Base-by-base conservation (phyloP, 2,888 invertebrate genomes). In the Lithophane ornitopus region DNA sequence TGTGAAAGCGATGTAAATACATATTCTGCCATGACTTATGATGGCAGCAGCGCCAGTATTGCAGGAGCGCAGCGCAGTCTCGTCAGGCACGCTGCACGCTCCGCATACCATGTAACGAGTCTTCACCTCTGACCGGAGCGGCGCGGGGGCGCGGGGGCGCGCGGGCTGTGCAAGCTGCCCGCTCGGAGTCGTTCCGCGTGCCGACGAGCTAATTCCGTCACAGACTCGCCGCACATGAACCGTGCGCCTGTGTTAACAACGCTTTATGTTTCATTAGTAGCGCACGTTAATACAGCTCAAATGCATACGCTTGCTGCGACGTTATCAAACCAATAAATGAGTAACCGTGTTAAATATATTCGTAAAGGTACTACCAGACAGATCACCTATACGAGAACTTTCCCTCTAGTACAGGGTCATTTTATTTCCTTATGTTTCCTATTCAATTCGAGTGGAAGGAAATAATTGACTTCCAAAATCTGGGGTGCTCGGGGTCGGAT, bases 161-260 rank as follows among this genome's bases (percentile, higher is more conserved):
- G 70, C 46, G 16, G 19, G 70, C 46, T 12, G 4, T 49, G 26
- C 54, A 22, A 8, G 34, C 41, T 2, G 77, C 14, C 22, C 2
- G n/a, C 39, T 58, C 46, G 34, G 46, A 26, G n/a, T 46, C 19
- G 71, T 76, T 79, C 82, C 78, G 77, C 67, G 58, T 79, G 62
- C 83, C 62, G 56, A 41, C 39, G 49, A 58, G 49, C 49, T 78
- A 76, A 67, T 82, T 82, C 61, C 34, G 82, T 34, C 54, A 19
- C 52, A n/a, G 34, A 22, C 63, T 12, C 34, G 34, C 14, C 52
- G 11, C 61, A 74, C 41, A 54, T 56, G n/a, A 58, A 19, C 16
- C n/a, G 44, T 28, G n/a, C 14, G 76, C 49, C 49, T n/a, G 26
- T 63, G 44, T 70, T n/a, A 26, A 8, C 52, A 26, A 8, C 52